These are phyloP conservation scores for Rhyzopertha dominica DNA, from an alignment of 1,140 invertebrate species.

Conservation along the genomic window DNA sequence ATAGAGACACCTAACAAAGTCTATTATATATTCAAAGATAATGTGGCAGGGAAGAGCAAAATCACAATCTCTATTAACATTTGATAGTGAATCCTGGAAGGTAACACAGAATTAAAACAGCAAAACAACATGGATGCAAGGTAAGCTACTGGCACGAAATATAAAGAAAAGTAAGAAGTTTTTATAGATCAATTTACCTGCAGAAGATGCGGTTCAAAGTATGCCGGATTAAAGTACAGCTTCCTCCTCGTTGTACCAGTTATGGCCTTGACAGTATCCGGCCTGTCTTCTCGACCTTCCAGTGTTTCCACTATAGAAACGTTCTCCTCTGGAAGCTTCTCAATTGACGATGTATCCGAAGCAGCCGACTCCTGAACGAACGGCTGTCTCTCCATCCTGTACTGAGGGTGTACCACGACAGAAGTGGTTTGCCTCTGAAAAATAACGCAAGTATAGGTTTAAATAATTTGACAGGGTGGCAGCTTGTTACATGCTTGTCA, in stretches of 20 bases:
- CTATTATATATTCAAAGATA: too few relatives aligned
- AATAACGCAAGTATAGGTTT: constrained; percentile 11
- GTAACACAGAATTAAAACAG: too few relatives aligned
- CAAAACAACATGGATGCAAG: too few relatives aligned
- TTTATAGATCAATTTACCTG: constrained; percentile 55
- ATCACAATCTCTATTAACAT: too few relatives aligned
- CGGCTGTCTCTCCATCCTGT: too few relatives aligned
- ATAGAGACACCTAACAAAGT: too few relatives aligned
- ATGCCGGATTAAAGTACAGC: constrained; percentile 82
- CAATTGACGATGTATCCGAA: constrained; percentile 54
- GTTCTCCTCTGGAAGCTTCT: constrained; percentile 73
- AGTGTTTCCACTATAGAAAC: constrained; percentile 77
- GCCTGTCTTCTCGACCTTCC: constrained; percentile 55
- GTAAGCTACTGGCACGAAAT: too few relatives aligned
- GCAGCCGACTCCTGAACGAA: constrained; percentile 22
- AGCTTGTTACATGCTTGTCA: constrained; percentile 12
- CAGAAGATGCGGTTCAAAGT: constrained; percentile 78
- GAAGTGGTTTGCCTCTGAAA: constrained; percentile 59
- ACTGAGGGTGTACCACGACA: constrained; percentile 60
- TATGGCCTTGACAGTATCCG: constrained; percentile 58
- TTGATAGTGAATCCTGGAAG: too few relatives aligned
- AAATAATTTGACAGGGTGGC: neutral
- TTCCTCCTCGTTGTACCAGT: constrained; percentile 63
- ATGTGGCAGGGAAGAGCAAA: too few relatives aligned
- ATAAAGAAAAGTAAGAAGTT: too few relatives aligned